phyloP scores from a whole-genome alignment of 2,797 vertebrate species.

The Rhincodon typus region DNA sequence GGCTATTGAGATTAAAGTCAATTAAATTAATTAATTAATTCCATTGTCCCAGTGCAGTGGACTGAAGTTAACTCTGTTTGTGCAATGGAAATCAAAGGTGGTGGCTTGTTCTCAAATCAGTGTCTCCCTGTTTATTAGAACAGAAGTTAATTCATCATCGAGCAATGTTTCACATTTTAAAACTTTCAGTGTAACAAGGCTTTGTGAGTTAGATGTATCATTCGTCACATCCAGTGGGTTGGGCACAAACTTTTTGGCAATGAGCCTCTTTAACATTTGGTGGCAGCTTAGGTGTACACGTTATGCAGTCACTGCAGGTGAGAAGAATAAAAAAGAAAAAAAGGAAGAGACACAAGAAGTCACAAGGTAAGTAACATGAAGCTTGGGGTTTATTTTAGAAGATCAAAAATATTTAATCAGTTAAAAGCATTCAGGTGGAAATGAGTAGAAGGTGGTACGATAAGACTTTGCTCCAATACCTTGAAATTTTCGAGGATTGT shows the following conservation, averaged over 20 bases:
- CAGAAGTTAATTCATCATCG: background rate
- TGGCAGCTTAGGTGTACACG: background rate
- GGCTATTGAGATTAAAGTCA: background rate
- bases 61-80: background rate
- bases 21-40: too few relatives aligned
- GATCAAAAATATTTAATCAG: background rate
- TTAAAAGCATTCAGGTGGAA: background rate
- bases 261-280: background rate
- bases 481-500: background rate
- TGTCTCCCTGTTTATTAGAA: background rate
- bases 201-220: background rate
- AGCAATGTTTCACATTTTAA: background rate
- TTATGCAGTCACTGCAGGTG: background rate
- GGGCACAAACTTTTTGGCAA: background rate
- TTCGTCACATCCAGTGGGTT: background rate
- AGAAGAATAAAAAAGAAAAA: background rate
- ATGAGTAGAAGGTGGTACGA: background rate
- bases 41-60: background rate
- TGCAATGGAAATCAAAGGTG: background rate
- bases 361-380: background rate
- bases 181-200: background rate
- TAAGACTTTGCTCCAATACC: background rate
- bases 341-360: background rate
- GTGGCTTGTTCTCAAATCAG: background rate
- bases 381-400: background rate